phyloP scores from a whole-genome alignment of 2,797 vertebrate genomes.

The Semotilus atromaculatus region DNA sequence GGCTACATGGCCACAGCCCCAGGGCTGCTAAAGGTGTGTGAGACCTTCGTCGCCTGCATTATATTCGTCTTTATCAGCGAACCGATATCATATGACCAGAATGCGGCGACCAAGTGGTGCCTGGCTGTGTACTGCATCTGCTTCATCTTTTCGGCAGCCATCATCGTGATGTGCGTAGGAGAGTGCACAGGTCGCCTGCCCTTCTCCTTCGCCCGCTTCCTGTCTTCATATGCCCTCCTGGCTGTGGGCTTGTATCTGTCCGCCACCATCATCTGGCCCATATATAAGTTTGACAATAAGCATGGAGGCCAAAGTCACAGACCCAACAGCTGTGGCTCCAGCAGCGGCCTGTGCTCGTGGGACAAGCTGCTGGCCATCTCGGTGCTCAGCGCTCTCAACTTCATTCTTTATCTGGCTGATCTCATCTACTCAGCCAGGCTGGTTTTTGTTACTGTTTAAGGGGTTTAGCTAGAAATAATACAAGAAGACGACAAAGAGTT shows the following conservation, averaged over 20 bases:
- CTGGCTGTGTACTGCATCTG: constrained; percentile 90
- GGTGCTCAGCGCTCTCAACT: constrained; percentile 76
- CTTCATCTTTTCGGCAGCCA: constrained; percentile 84
- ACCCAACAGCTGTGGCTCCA: constrained; percentile 45
- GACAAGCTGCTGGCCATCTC: constrained; percentile 75
- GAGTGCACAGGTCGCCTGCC: constrained; percentile 88
- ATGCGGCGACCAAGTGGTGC: constrained; percentile 82
- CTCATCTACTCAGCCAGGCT: constrained; percentile 79
- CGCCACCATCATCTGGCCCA: constrained; percentile 87
- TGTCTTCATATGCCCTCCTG: constrained; percentile 83
- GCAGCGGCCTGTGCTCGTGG: constrained; percentile 66
- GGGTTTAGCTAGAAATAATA: neutral
- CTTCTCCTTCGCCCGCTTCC: constrained; percentile 86
- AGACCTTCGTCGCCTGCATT: constrained; percentile 90
- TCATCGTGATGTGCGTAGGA: constrained; percentile 86
- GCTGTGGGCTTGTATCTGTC: constrained; percentile 84
- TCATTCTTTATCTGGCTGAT: constrained; percentile 80
- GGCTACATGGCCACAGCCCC: constrained; percentile 93
- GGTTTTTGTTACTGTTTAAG: constrained; percentile 77
- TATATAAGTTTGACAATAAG: constrained; percentile 84
- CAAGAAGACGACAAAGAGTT: constrained; percentile 17
- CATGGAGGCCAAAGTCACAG: constrained; percentile 68
- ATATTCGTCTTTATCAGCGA: constrained; percentile 87
- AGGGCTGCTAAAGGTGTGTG: constrained; percentile 88
- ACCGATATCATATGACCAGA: constrained; percentile 68